phyloP scores from a whole-genome alignment of 2,888 invertebrate genomes.

The Myathropa florea region DNA sequence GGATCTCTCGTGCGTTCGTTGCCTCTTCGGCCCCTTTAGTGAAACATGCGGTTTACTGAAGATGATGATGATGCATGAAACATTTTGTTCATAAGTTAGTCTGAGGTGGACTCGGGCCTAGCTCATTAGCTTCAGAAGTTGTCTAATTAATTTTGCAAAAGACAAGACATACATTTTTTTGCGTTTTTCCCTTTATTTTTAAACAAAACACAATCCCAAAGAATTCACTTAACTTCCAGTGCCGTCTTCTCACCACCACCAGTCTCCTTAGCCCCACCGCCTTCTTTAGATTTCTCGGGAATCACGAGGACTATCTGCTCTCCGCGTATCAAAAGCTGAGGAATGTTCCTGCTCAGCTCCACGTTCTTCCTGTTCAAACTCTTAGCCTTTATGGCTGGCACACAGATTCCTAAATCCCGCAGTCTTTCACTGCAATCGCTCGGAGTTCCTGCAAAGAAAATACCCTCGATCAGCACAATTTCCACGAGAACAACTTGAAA shows the following conservation, averaged over 20 bases:
- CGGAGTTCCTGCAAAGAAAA: conserved; percentile 78
- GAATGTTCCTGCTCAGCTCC: conserved; percentile 85
- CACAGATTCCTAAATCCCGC: conserved; percentile 80
- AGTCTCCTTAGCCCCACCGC: background rate
- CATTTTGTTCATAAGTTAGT: too few relatives aligned
- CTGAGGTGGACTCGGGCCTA: too few relatives aligned
- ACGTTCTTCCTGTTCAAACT: conserved; percentile 84
- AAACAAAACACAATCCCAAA: background rate
- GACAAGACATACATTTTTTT: background rate
- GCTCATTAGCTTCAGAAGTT: too few relatives aligned
- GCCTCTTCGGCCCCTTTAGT: too few relatives aligned
- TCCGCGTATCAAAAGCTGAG: conserved; percentile 88
- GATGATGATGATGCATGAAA: too few relatives aligned
- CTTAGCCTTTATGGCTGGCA: conserved; percentile 83
- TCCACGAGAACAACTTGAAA: background rate
- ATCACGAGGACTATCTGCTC: conserved; percentile 87
- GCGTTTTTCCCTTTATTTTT: background rate
- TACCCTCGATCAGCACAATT: background rate
- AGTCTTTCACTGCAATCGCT: conserved; percentile 80
- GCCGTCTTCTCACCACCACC: background rate
- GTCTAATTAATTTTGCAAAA: too few relatives aligned
- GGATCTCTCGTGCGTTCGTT: too few relatives aligned
- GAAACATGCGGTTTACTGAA: too few relatives aligned
- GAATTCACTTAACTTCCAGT: background rate
- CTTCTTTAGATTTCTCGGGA: background rate